phyloP scores from a whole-genome alignment of 2,888 invertebrate genomes.

The Germaria angustata region DNA sequence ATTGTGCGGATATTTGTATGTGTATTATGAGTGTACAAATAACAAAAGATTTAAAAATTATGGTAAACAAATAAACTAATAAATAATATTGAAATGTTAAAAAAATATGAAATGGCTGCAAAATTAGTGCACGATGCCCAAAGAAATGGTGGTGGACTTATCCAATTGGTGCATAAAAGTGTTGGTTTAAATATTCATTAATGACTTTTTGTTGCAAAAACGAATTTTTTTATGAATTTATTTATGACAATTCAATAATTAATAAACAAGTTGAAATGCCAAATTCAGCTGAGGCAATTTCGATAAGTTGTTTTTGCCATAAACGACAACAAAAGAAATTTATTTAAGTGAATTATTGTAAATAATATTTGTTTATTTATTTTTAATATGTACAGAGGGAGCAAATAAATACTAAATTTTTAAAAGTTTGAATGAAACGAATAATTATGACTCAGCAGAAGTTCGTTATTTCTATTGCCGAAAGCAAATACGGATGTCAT shows the following conservation, averaged over 20 bases:
- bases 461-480: too few species aligned
- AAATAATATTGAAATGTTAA: constrained; percentile 49
- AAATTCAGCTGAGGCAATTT: constrained; percentile 22
- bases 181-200: constrained; percentile 39
- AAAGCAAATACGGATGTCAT: too few species aligned
- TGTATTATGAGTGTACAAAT: not conserved
- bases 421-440: too few species aligned
- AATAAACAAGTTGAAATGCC: constrained; percentile 32
- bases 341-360: not conserved
- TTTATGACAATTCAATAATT: not conserved
- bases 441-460: too few species aligned
- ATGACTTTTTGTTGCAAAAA: constrained; percentile 24
- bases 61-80: constrained; percentile 56
- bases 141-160: not conserved
- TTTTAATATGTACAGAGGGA: too few species aligned
- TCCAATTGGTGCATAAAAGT: constrained; percentile 4
- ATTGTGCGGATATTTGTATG: not conserved
- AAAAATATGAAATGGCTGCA: not conserved
- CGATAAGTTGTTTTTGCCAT: not conserved
- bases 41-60: constrained; percentile 48
- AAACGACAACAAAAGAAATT: not conserved
- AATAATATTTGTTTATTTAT: not conserved
- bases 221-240: not conserved
- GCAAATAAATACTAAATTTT: too few species aligned
- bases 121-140: not conserved